These are phyloP conservation scores for Spea multiplicata DNA, from an alignment of 2,113 vertebrate species.

Conservation along the genomic window DNA sequence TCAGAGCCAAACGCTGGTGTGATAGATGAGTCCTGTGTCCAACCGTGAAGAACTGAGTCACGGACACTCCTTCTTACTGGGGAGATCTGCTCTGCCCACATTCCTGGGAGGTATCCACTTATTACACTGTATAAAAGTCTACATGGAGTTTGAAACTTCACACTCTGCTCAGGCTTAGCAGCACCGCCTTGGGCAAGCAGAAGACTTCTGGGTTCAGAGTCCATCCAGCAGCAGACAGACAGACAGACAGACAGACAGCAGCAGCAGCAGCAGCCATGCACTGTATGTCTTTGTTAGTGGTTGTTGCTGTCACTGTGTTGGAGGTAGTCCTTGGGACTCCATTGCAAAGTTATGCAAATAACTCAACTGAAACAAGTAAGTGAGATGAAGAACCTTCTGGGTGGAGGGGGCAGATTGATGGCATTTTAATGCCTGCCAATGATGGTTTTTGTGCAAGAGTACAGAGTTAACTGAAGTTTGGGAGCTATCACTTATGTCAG, in stretches of 20 bases:
- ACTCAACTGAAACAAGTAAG: constrained; percentile 8
- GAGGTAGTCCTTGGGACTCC: constrained; percentile 31
- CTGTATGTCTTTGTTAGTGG: constrained; percentile 7
- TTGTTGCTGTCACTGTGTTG: constrained; percentile 35
- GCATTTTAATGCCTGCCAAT: background rate
- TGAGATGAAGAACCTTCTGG: background rate
- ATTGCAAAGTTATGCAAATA: constrained; percentile 48
- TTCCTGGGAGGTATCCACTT: background rate
- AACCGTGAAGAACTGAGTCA: constrained; percentile 20
- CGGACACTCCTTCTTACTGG: constrained; percentile 20
- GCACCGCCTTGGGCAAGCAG: constrained; percentile 21
- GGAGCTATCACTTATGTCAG: background rate
- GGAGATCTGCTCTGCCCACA: background rate
- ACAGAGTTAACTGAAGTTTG: no score
- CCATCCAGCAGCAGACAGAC: background rate
- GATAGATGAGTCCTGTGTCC: constrained; percentile 1
- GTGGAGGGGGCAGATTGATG: background rate
- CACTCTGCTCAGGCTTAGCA: background rate
- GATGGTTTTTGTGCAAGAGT: no score
- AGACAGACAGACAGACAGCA: background rate
- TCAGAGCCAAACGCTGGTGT: background rate
- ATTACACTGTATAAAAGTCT: constrained; percentile 50
- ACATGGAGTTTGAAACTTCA: constrained; percentile 21
- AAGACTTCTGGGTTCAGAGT: constrained; percentile 3
- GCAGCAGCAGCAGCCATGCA: constrained; percentile 9